Conservation (phyloP, 2,113 vertebrate species). For the Semnornis frantzii region DNA sequence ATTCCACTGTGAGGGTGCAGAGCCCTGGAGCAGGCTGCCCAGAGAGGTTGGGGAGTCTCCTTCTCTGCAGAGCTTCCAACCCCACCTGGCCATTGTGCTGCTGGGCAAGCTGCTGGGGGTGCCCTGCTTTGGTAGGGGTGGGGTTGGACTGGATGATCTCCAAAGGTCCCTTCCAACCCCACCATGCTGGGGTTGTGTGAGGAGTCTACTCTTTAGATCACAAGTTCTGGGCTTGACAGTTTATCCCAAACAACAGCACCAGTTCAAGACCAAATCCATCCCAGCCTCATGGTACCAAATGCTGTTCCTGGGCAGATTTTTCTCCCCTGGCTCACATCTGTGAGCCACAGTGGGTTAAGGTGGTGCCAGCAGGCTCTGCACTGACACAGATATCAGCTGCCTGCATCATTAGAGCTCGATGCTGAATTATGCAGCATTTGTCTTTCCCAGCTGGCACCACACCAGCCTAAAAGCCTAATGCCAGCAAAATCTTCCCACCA, state of each 20-base stretch:
- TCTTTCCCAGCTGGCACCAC: constrained; percentile 21
- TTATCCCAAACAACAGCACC: not conserved
- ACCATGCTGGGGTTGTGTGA: too few species aligned
- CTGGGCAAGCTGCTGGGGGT: too few species aligned
- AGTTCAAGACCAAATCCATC: not conserved
- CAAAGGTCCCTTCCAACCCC: too few species aligned
- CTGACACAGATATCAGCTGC: constrained; percentile 5
- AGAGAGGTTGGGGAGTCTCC: too few species aligned
- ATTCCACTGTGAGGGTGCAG: too few species aligned
- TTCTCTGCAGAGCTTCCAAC: too few species aligned
- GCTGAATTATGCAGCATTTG: constrained; percentile 2
- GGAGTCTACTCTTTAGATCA: not conserved
- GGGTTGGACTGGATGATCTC: too few species aligned
- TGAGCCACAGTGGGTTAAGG: not conserved
- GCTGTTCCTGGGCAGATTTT: not conserved
- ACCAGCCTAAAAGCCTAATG: not conserved
- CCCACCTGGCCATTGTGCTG: too few species aligned
- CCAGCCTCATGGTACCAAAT: not conserved
- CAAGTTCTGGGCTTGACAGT: not conserved
- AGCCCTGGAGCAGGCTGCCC: too few species aligned
- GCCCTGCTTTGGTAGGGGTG: too few species aligned
- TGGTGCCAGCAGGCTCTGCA: not conserved
- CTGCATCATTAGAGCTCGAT: not conserved
- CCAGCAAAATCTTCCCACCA: constrained; percentile 60
- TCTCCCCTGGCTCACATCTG: not conserved